Conservation (phyloP, 2,888 invertebrate genomes). For the Metopia argyrocephala region DNA sequence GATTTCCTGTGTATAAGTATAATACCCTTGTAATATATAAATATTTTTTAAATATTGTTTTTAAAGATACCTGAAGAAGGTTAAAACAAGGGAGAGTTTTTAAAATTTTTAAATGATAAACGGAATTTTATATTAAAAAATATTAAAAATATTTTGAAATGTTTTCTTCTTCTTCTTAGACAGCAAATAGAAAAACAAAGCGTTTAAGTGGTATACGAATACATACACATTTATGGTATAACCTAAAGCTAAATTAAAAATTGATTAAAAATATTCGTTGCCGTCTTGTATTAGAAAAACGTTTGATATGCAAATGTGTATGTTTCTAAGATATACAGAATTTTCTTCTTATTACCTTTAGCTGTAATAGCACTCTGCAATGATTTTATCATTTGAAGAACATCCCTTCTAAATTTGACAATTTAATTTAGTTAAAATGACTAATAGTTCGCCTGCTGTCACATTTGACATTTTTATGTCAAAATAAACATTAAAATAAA, state of each 20-base stretch:
- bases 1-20: conserved; percentile 9
- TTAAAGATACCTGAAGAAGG: not conserved
- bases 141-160: conserved; percentile 58
- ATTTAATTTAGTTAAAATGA: conserved; percentile 68
- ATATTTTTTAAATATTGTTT: conserved; percentile 57
- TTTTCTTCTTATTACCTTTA: not conserved
- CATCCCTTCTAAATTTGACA: conserved; percentile 23
- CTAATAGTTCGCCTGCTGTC: conserved; percentile 74
- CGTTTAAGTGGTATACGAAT: too few species aligned
- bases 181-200: too few species aligned
- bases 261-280: not conserved
- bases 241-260: conserved; percentile 45
- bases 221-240: conserved; percentile 42
- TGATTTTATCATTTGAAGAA: too few species aligned
- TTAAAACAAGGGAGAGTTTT: conserved; percentile 8
- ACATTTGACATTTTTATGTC: conserved; percentile 74
- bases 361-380: too few species aligned
- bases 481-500: conserved; percentile 70
- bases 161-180: too few species aligned
- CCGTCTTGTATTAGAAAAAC: conserved; percentile 1
- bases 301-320: conserved; percentile 23
- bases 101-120: conserved; percentile 52
- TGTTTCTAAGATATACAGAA: not conserved
- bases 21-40: not conserved
- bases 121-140: conserved; percentile 20